Conservation (phyloP, 2,113 vertebrate genomes). For the Ginglymostoma cirratum region DNA sequence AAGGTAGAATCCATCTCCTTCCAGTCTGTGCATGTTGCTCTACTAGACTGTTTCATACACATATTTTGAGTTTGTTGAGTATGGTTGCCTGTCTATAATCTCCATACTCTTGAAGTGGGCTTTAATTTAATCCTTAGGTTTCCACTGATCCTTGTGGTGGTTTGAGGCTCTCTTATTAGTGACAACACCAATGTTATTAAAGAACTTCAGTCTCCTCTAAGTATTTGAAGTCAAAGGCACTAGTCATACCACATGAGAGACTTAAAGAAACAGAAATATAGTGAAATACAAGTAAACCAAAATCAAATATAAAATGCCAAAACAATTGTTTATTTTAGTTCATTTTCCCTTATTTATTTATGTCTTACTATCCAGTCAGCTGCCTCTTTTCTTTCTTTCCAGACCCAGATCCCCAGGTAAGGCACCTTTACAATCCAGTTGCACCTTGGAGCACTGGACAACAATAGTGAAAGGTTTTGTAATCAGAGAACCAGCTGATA, state of each 20-base stretch:
- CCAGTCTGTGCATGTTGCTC: not conserved
- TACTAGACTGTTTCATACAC: not conserved
- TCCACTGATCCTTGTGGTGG: not conserved
- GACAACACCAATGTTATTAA: not conserved
- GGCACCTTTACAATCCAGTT: not conserved
- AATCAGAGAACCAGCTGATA: not conserved
- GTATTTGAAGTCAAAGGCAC: not conserved
- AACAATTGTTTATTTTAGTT: not conserved
- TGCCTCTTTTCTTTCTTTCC: not conserved
- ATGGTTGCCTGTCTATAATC: not conserved
- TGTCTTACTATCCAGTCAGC: not conserved
- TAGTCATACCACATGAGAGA: not conserved
- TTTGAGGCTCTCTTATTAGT: not conserved
- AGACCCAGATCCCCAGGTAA: no score
- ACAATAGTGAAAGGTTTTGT: not conserved
- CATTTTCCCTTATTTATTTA: no score
- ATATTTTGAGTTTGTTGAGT: not conserved
- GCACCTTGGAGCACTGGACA: not conserved
- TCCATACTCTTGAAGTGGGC: not conserved
- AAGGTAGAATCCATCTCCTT: not conserved
- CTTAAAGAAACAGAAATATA: not conserved
- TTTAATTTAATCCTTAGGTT: not conserved
- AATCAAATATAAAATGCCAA: not conserved
- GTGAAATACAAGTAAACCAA: not conserved
- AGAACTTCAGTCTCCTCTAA: not conserved